Evolutionary conservation across 2,797 vertebrate genomes (phyloP).

Genomic region (Pristis pectinata): DNA sequence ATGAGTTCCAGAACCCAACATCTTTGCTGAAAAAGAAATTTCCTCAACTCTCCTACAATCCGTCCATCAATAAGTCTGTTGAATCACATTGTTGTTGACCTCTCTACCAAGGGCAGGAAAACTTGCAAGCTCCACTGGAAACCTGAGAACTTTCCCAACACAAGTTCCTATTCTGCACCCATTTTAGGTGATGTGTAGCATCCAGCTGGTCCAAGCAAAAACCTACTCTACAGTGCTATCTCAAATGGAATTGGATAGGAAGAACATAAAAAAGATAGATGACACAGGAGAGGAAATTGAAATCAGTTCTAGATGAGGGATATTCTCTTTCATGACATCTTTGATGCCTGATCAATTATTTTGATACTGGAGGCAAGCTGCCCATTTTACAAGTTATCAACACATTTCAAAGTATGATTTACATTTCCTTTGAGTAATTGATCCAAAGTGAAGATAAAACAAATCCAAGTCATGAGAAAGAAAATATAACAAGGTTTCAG

Average conservation of each 20-base stretch:
- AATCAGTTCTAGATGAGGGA: not conserved
- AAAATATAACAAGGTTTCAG: not conserved
- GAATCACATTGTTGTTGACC: too few relatives aligned
- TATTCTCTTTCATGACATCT: too few relatives aligned
- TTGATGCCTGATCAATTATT: not conserved
- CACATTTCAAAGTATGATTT: not conserved
- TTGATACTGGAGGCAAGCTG: not conserved
- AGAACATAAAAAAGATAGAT: not conserved
- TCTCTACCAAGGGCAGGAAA: too few relatives aligned
- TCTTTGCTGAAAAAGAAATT: too few relatives aligned
- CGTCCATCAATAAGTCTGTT: too few relatives aligned
- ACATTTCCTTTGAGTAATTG: not conserved
- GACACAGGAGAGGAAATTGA: not conserved
- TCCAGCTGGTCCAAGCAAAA: not conserved
- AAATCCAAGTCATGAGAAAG: not conserved
- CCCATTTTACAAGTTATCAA: not conserved
- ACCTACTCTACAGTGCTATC: not conserved
- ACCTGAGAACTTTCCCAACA: too few relatives aligned
- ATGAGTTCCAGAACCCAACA: too few relatives aligned
- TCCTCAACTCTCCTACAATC: too few relatives aligned
- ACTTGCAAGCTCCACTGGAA: too few relatives aligned
- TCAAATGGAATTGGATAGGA: not conserved
- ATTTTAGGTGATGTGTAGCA: not conserved
- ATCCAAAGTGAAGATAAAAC: not conserved
- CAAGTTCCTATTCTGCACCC: too few relatives aligned